Base-by-base conservation (phyloP, 2,113 vertebrate genomes). In the Caretta caretta region DNA sequence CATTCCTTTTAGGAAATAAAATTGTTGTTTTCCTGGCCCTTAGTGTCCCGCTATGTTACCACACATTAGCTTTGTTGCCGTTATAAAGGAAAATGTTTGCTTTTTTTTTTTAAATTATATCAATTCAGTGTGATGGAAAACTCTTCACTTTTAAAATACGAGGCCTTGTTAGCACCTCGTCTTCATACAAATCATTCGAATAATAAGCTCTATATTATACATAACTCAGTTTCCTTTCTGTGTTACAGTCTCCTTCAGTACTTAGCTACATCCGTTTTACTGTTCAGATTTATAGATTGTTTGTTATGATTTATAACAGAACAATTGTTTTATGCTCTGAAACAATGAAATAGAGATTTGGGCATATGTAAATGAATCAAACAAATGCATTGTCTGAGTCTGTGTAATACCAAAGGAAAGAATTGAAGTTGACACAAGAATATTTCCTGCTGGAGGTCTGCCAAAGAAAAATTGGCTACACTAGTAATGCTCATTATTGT, bases 381-480 rank as follows among this genome's bases (percentile, higher is more conserved):
- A 86, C 84, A 89, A 81, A 84, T 83, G 50, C 88, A 69, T 95
- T 96, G 94, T 93, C 49, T 80, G 75, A 94, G 87, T 80, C 42
- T 80, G 57, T 93, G 35, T 0, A 1, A 88, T 92, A 97, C 91
- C 78, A 85, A 92, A 96, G 94, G 83, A 91, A 91, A 94, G 87
- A 83, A 57, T 62, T 91, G 8, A 82, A 87, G 90, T 1, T 76
- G 83, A 96, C 95, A 96, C 48, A 83, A 92, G 96, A 95, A 96
- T 96, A 69, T 97, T 98, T 96, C 90, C 93, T 95, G 90, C 91
- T 98, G 98, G 98, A 94, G 27, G 42, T 56, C 95, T 89, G 98
- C 98, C 98, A 96, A 84, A 84, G 83, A 85, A 93, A 94, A 96
- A 95, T 90, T 97, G 94, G 97, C 93, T 0, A 8, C 35, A 48